phyloP scores from a whole-genome alignment of 2,888 invertebrate genomes.

The Caenorhabditis uteleia region DNA sequence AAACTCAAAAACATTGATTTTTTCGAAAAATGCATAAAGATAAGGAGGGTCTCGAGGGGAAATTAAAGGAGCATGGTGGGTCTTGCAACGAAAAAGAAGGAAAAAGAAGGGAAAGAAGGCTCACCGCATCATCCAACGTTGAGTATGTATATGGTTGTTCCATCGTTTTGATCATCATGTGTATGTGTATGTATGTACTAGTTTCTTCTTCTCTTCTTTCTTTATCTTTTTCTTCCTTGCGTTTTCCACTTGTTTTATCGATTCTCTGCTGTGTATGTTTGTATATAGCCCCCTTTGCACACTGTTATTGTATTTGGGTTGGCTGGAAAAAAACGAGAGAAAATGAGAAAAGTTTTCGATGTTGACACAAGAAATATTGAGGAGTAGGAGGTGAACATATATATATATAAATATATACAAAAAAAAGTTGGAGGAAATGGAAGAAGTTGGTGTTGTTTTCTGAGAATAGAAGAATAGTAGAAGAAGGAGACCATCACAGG shows the following conservation, averaged over 20 bases:
- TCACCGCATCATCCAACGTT: constrained; percentile 25
- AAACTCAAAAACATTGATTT: too few species aligned
- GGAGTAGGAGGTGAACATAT: too few species aligned
- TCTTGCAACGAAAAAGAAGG: constrained; percentile 2
- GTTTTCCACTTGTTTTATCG: background rate
- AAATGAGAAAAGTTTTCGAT: too few species aligned
- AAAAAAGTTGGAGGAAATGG: too few species aligned
- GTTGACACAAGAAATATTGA: too few species aligned
- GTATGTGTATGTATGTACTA: background rate
- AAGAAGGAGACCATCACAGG: too few species aligned
- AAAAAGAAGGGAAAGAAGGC: constrained; percentile 3
- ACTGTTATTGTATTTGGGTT: background rate
- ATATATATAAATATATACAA: too few species aligned
- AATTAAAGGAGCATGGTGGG: too few species aligned
- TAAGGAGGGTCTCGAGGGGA: too few species aligned
- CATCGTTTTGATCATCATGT: constrained; percentile 19
- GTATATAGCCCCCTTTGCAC: background rate
- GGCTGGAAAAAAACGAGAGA: background rate
- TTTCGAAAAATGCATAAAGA: too few species aligned
- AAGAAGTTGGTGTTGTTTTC: too few species aligned
- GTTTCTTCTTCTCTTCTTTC: background rate
- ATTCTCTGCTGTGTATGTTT: background rate
- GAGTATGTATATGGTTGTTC: constrained; percentile 9
- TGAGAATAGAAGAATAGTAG: too few species aligned
- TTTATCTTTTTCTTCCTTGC: background rate